Conservation (phyloP, 2,888 invertebrate species). For the Lochmaea capreae region DNA sequence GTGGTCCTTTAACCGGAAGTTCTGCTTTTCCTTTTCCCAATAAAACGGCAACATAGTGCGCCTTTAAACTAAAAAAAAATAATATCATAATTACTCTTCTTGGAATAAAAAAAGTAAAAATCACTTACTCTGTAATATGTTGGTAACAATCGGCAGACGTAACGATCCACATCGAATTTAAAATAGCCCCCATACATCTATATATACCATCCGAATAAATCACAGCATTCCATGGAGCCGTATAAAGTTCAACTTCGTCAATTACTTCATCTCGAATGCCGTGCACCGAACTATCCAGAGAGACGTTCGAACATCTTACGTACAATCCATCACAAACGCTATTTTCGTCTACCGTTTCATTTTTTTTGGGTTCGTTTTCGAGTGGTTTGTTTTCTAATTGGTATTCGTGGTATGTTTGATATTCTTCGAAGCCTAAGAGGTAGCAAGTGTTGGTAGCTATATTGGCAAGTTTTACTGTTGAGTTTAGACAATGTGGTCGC, state of each 20-base stretch:
- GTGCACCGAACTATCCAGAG: constrained; percentile 60
- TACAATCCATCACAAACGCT: constrained; percentile 67
- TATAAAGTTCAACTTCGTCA: constrained; percentile 60
- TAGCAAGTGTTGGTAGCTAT: constrained; percentile 73
- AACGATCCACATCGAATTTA: constrained; percentile 77
- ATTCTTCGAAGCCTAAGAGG: constrained; percentile 74
- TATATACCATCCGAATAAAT: constrained; percentile 78
- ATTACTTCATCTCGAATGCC: constrained; percentile 53
- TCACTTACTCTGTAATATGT: constrained; percentile 63
- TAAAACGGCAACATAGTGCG: constrained; percentile 73
- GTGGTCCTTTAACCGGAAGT: constrained; percentile 71
- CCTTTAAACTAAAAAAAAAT: constrained; percentile 64
- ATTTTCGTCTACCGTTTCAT: constrained; percentile 9
- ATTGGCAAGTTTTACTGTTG: constrained; percentile 65
- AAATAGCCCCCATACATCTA: constrained; percentile 76
- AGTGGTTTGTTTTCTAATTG: constrained; percentile 44
- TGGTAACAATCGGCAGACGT: constrained; percentile 67
- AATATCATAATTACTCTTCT: constrained; percentile 56
- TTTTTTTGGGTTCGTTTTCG: not conserved
- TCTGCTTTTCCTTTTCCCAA: constrained; percentile 77
- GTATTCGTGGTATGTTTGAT: constrained; percentile 54
- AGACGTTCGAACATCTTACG: constrained; percentile 68
- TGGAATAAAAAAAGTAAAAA: constrained; percentile 22
- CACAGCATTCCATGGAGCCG: constrained; percentile 81
- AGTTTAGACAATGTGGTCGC: constrained; percentile 73